Evolutionary conservation across 1,140 invertebrate genomes (phyloP).

Genomic region (Tetragonula clypearis): DNA sequence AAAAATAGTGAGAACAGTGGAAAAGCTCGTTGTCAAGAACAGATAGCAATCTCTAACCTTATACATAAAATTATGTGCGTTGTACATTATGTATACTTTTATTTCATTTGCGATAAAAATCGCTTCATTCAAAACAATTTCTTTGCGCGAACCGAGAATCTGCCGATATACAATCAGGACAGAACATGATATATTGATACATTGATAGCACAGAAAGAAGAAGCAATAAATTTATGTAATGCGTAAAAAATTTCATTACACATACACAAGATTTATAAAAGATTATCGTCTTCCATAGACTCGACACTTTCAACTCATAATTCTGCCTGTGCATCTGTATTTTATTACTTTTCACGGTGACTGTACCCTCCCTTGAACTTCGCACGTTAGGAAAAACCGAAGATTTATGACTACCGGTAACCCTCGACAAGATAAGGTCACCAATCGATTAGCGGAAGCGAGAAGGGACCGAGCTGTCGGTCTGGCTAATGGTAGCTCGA

Average conservation of each 20-base stretch:
- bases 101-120: background rate
- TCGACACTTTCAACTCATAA: background rate
- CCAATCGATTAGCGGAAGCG: slow-evolving; percentile 60
- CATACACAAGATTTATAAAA: background rate
- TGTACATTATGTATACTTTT: background rate
- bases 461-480: slow-evolving; percentile 43
- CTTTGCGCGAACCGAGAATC: no score
- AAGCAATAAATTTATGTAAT: background rate
- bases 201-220: background rate
- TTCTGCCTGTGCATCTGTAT: background rate
- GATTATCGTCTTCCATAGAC: background rate
- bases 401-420: slow-evolving; percentile 62
- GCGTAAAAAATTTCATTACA: background rate
- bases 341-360: slow-evolving; percentile 35
- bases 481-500: slow-evolving; percentile 54
- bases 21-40: background rate
- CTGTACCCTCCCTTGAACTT: slow-evolving; percentile 62
- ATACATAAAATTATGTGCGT: background rate
- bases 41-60: background rate
- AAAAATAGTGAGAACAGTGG: background rate
- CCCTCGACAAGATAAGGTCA: slow-evolving; percentile 65
- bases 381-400: slow-evolving; percentile 42
- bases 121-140: background rate
- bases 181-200: background rate
- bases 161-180: background rate